Evolutionary conservation across 53 echinoderm and acorn worm species (phyloP), one percentile per base, ranked within the genome.

Genomic region (Astropecten irregularis): DNA sequence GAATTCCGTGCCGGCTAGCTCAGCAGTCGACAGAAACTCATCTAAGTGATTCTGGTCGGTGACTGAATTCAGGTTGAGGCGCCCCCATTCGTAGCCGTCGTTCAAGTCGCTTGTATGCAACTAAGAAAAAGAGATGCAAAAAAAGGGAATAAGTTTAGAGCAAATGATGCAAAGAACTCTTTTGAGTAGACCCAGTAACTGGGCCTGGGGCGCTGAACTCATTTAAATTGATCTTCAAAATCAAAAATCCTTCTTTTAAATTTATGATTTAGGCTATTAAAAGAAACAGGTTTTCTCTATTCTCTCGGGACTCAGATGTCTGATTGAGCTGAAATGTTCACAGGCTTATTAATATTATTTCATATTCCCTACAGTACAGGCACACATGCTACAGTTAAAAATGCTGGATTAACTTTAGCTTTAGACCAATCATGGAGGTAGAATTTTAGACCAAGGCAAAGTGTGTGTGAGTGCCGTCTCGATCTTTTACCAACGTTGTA

Each of bases 61-160:
- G 71, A 97, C 88, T 10, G 97, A 97, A 28, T 88, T 71, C 32
- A 97, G 92, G 68, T 97, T 97, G 59, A 97, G 70, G 28, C 90
- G 69, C n/a, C 94, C 91, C 97, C 97, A 97, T 33, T 94, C 90
- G 40, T 92, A 94, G 1, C 97, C 97, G 85, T 97, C 97, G 38
- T 97, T 89, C 39, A 97, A 33, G 23, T 97, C 97, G 83, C 94
- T 97, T 33, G 94, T 97, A 59, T 97, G 97, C 54, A 90, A 64
- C 97, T 97, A 31, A 23, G 21, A 18, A 47, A 73, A 31, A 79
- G 11, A 30, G 33, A 42, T 36, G 42, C n/a, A 44, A 82, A 23
- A 62, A 7, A 20, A n/a, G 29, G 1, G n/a, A 19, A 16, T 34
- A 7, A 44, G 33, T 9, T n/a, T 38, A 19, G 6, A 4, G 9